A percentile compares a stretch with the other conserved stretches of the same genome.
These are phyloP conservation scores for Lordiphosa andalusiaca DNA, from an alignment of 2,888 invertebrate genomes.

Conservation along the genomic window DNA sequence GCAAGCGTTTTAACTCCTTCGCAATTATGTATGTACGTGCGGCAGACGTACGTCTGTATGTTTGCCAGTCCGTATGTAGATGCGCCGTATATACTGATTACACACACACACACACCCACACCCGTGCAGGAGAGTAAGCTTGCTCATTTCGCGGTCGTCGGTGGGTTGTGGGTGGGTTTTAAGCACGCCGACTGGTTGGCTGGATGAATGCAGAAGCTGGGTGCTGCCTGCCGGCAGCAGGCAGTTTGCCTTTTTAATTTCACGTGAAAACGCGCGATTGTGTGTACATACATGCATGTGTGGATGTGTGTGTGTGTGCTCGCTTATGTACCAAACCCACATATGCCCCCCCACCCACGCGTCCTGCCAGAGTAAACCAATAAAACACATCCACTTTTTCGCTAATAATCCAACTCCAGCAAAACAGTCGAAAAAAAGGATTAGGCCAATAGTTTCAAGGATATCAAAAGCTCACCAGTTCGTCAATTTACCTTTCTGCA, in stretches of 20 bases:
- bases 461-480: no score
- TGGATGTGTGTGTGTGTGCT: not conserved
- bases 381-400: no score
- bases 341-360: slow-evolving; percentile 25
- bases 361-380: slow-evolving; percentile 2
- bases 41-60: not conserved
- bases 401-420: no score
- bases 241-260: slow-evolving; percentile 18
- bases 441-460: no score
- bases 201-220: not conserved
- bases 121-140: slow-evolving; percentile 20
- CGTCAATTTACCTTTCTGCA: no score
- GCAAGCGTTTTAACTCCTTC: slow-evolving; percentile 61
- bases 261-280: slow-evolving; percentile 10
- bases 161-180: slow-evolving; percentile 10
- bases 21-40: slow-evolving; percentile 49
- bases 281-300: slow-evolving; percentile 6
- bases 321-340: slow-evolving; percentile 3
- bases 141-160: slow-evolving; percentile 44
- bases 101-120: slow-evolving; percentile 1
- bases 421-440: no score
- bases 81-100: not conserved
- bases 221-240: slow-evolving; percentile 4
- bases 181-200: slow-evolving; percentile 13
- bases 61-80: not conserved